Base-by-base conservation (phyloP, 2,888 invertebrate species). In the Phragmatobia fuliginosa region DNA sequence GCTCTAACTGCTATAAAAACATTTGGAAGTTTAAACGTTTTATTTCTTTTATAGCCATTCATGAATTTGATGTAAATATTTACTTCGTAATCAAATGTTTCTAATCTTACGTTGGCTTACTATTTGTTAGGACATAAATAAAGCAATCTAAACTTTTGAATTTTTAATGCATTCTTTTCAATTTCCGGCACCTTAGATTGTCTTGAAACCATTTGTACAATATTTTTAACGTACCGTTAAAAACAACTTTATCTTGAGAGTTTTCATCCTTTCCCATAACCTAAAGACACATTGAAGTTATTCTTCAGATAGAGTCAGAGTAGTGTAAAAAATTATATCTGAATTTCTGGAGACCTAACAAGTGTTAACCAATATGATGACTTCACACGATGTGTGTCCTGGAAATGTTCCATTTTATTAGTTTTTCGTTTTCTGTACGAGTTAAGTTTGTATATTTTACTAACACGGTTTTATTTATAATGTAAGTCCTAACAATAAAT, bases 61-160 rank as follows among this genome's bases (percentile, higher is more conserved):
- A 66, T 66, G 70, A 70, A 49, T 32, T 45, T n/a, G 60, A 59
- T 36, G 62, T 78, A 38, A 78, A 72, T 72, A 73, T 68, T 71
- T 70, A 72, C 66, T 66, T 62, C 25, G 70, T 73, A 80, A 70
- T 73, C 70, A 73, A 80, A 71, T 67, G 49, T 18, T 38, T 45
- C 56, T 63, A 71, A 70, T 28, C 66, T 49, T 61, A 64, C 59
- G 74, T 80, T 66, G 73, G 71, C 65, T 73, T 79, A 77, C 75
- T 68, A 79, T 63, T 59, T 72, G 64, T 61, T 65, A 64, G 71
- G 58, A 79, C 66, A 75, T 69, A 66, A 76, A 71, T 73, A 4
- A 21, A 45, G 21, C 21, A 45, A 45, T 45, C 6, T 7, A 21
- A 21, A 7, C 5, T 45, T 45, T 41, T 18, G 5, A 1, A 41